Evolutionary conservation across 2,797 vertebrate genomes (phyloP), one percentile per base, ranked within the genome.

Genomic region (Mus spretus): DNA sequence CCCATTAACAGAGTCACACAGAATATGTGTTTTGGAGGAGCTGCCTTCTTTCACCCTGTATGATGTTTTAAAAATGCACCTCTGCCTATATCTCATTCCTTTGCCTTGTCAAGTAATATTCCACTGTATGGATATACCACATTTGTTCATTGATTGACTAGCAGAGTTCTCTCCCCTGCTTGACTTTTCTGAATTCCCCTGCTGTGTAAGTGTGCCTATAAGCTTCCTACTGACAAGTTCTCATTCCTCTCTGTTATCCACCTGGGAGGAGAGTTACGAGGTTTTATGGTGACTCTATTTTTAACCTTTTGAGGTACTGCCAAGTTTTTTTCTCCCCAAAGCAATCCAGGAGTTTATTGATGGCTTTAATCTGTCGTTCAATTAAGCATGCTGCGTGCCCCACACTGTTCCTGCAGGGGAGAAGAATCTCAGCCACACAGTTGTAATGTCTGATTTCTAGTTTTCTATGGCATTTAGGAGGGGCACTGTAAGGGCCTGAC

Each of bases 321-420:
- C 94, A 92, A 78, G 40, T 80, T 72, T 31, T 31, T 90, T 19
- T 77, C 95, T 55, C n/a, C 31, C n/a, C 50, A 84, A 72, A 82
- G 55, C 57, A 44, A 44, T 70, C 88, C 57, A 22, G 3, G 77
- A 75, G 44, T 86, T 96, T 95, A 95, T 92, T 89, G 61, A 97
- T 85, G 57, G n/a, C 74, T 94, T 97, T 94, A 94, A 95, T 97
- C 80, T 97, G 92, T 47, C 65, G 17, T 88, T 96, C 77, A 92
- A 34, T 89, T 94, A 79, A 90, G 93, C 81, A 90, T 84, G 31
- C 40, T 85, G 47, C 61, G 40, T 88, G 86, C 26, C 67, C 93
- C 75, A n/a, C 47, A 31, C 65, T 87, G 67, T 77, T 83, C 82
- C 93, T 84, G 65, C 63, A 93, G 96, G 80, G 86, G 61, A 95